These are phyloP conservation scores for Liasis olivaceus DNA, from an alignment of 2,797 vertebrate genomes.

Conservation along the genomic window DNA sequence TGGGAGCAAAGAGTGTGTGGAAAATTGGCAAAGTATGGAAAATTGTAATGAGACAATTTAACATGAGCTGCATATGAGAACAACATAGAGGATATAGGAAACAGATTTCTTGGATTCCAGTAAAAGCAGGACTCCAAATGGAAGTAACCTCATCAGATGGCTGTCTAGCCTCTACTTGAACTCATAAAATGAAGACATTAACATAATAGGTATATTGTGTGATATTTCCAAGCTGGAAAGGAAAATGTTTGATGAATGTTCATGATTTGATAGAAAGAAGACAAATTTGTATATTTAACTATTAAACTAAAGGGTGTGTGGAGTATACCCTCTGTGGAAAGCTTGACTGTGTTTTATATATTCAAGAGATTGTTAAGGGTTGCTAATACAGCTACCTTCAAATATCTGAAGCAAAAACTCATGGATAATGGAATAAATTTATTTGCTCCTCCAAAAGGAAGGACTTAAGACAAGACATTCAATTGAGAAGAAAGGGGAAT, in stretches of 20 bases:
- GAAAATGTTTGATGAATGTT: background rate
- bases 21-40: background rate
- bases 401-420: background rate
- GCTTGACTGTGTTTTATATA: background rate
- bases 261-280: background rate
- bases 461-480: background rate
- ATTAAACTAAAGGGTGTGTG: background rate
- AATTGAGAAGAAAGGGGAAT: background rate
- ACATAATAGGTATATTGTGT: background rate
- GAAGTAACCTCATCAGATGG: background rate
- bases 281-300: background rate
- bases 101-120: background rate
- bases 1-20: background rate
- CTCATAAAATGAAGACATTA: background rate
- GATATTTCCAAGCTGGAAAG: background rate
- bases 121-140: background rate
- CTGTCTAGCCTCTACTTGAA: background rate
- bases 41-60: background rate
- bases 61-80: background rate
- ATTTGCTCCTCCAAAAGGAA: background rate
- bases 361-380: background rate
- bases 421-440: background rate
- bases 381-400: background rate
- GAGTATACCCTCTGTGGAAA: background rate
- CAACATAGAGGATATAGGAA: background rate